Evolutionary conservation across 2,113 vertebrate species (phyloP).

Genomic region (Hydrolagus affinis): DNA sequence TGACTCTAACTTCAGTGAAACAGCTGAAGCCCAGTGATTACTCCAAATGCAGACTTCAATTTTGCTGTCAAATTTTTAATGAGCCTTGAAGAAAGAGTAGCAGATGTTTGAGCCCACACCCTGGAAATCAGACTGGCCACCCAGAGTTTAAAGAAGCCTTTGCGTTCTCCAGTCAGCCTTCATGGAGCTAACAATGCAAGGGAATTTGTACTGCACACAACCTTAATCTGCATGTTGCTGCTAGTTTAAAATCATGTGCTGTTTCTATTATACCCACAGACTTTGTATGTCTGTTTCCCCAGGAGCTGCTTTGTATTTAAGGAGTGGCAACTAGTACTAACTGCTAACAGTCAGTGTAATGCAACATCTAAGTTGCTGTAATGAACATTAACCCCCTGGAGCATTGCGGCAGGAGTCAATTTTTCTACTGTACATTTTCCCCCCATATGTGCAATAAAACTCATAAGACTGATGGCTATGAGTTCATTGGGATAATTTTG

Average conservation of each 20-base stretch:
- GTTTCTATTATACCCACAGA: neutral
- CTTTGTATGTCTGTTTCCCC: neutral
- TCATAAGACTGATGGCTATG: constrained; percentile 48
- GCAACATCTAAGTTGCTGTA: constrained; percentile 6
- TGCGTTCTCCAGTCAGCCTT: constrained; percentile 14
- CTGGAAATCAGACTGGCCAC: constrained; percentile 19
- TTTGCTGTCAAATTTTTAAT: constrained; percentile 15
- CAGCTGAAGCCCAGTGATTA: constrained; percentile 19
- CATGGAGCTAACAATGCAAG: constrained; percentile 5
- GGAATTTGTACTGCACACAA: neutral
- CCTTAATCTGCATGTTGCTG: neutral
- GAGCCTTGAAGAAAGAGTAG: constrained; percentile 25
- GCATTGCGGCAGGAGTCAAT: constrained; percentile 21
- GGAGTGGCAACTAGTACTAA: neutral
- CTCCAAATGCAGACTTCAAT: constrained; percentile 23
- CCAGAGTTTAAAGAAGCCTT: constrained; percentile 13
- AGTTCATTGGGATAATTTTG: constrained; percentile 47
- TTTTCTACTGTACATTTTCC: constrained; percentile 40
- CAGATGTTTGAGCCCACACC: constrained; percentile 30
- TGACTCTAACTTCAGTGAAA: neutral
- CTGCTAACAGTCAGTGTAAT: neutral
- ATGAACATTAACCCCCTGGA: neutral
- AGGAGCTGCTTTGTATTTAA: neutral
- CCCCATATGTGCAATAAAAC: constrained; percentile 55
- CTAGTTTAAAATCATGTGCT: neutral